phyloP scores from a whole-genome alignment of 1,140 invertebrate species.

The Drosophila ambigua region DNA sequence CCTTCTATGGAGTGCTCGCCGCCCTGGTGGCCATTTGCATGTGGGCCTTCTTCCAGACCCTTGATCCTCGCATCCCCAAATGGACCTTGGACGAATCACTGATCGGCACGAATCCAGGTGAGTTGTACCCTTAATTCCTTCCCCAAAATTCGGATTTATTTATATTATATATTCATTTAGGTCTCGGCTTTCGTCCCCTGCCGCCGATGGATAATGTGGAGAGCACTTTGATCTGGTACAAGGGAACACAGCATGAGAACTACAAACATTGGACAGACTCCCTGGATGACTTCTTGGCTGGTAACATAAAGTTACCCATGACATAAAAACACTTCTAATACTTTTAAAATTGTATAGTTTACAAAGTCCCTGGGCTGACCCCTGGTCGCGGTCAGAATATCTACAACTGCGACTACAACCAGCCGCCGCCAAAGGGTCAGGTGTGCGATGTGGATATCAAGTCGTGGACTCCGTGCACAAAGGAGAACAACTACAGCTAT shows the following conservation, averaged over 20 bases:
- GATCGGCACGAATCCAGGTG: constrained; percentile 96
- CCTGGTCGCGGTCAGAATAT: constrained; percentile 88
- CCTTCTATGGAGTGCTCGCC: constrained; percentile 94
- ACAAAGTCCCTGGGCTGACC: constrained; percentile 88
- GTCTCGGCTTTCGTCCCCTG: constrained; percentile 95
- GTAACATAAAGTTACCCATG: constrained; percentile 84
- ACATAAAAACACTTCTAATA: too few relatives aligned
- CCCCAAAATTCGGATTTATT: constrained; percentile 11
- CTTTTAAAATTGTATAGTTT: constrained; percentile 84
- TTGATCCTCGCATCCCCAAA: constrained; percentile 93
- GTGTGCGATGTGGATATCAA: constrained; percentile 90
- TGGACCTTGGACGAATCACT: constrained; percentile 92
- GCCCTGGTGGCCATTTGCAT: constrained; percentile 95
- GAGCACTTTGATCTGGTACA: constrained; percentile 97
- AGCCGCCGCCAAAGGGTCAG: constrained; percentile 86
- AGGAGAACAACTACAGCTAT: constrained; percentile 89
- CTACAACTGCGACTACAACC: constrained; percentile 87
- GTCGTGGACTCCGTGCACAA: constrained; percentile 87
- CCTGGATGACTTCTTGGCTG: constrained; percentile 89
- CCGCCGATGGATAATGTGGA: constrained; percentile 93
- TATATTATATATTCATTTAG: constrained; percentile 84
- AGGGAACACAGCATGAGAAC: constrained; percentile 89
- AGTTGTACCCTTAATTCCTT: constrained; percentile 14
- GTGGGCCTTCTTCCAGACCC: constrained; percentile 95
- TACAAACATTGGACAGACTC: constrained; percentile 91